A percentile compares a stretch with the other conserved stretches of the same genome.
These are phyloP conservation scores for Australoheros scitulus DNA, from an alignment of 2,113 vertebrate species.

Conservation along the genomic window DNA sequence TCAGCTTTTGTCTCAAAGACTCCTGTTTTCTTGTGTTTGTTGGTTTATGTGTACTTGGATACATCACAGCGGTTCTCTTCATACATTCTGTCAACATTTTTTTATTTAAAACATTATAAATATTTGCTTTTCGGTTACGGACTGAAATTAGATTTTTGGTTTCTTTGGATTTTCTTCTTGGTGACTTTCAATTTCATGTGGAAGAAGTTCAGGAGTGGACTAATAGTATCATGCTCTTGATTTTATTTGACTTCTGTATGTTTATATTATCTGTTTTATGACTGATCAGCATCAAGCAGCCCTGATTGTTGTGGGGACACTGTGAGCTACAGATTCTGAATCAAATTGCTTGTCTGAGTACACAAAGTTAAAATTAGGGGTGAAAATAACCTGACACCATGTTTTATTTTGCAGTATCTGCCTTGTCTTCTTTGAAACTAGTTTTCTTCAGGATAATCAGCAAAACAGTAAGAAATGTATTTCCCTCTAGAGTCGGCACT, in stretches of 20 bases:
- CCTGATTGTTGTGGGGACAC: no score
- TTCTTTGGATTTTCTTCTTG: background rate
- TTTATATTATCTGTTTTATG: background rate
- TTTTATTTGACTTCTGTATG: no score
- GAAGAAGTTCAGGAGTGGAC: no score
- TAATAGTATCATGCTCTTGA: no score
- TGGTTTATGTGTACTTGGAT: slow-evolving; percentile 9
- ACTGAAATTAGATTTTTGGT: background rate
- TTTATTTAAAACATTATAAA: background rate
- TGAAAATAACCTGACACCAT: no score
- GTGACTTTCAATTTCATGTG: no score
- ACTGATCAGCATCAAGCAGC: background rate
- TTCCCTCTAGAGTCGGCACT: background rate
- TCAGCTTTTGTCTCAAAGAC: slow-evolving; percentile 39
- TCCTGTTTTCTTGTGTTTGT: slow-evolving; percentile 40
- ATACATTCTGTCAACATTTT: background rate
- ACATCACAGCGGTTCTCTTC: background rate
- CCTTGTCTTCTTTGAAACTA: no score
- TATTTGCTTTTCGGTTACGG: background rate
- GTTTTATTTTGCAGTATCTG: no score
- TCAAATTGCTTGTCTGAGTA: no score
- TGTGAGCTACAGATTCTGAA: no score
- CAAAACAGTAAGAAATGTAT: no score
- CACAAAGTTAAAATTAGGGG: background rate
- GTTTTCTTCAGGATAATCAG: background rate